Conservation (phyloP, 2,888 invertebrate genomes). For the Drosophila histrio region DNA sequence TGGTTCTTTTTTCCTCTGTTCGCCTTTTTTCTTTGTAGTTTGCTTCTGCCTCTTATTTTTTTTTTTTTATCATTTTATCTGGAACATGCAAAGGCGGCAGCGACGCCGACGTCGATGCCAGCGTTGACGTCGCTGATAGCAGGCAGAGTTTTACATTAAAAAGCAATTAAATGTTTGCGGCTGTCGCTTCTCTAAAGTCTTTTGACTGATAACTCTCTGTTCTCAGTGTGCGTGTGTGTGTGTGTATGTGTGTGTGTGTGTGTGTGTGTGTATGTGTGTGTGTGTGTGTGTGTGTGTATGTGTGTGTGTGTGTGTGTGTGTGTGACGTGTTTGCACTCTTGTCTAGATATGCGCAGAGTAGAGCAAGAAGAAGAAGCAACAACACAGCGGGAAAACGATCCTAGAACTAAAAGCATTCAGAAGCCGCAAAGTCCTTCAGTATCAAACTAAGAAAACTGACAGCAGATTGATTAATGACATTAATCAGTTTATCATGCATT, state of each 20-base stretch:
- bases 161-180: constrained; percentile 75
- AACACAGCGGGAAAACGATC: background rate
- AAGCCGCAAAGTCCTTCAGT: constrained; percentile 1
- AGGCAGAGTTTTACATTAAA: constrained; percentile 71
- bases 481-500: background rate
- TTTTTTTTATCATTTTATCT: constrained; percentile 60
- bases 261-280: constrained; percentile 13
- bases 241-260: constrained; percentile 13
- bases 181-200: constrained; percentile 59
- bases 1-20: constrained; percentile 12
- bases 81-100: constrained; percentile 60
- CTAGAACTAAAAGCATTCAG: background rate
- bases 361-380: background rate
- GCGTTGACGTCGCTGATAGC: constrained; percentile 48
- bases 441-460: background rate
- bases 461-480: background rate
- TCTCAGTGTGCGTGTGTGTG: background rate
- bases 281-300: background rate
- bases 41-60: constrained; percentile 9
- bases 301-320: constrained; percentile 20
- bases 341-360: constrained; percentile 44
- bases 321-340: constrained; percentile 41
- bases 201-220: constrained; percentile 57
- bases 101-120: constrained; percentile 13
- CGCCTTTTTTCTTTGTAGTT: constrained; percentile 26